A percentile compares a stretch with the other conserved stretches of the same genome.
These are phyloP conservation scores for Agrypnia vestita DNA, from an alignment of 1,140 invertebrate genomes.

Conservation along the genomic window DNA sequence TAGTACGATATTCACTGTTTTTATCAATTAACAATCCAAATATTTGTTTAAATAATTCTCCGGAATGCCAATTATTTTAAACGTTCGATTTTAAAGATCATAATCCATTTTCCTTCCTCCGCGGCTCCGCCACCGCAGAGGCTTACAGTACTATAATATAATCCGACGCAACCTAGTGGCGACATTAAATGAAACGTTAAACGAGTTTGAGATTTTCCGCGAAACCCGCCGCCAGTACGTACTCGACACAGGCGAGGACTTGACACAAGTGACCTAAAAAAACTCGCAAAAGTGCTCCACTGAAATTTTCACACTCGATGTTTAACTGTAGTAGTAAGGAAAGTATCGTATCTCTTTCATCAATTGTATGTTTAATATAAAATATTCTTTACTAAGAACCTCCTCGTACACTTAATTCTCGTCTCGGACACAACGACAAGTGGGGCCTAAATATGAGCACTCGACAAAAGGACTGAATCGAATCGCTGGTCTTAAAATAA, in stretches of 20 bases:
- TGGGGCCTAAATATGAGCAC: background rate
- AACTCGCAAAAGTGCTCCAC: background rate
- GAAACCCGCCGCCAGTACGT: background rate
- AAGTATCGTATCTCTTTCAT: background rate
- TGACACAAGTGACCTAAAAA: background rate
- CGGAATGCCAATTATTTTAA: too few species aligned
- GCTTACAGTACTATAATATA: conserved; percentile 5
- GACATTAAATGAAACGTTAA: conserved; percentile 30
- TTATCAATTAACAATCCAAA: too few species aligned
- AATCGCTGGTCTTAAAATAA: background rate
- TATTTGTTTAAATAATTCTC: too few species aligned
- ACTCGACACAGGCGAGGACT: background rate
- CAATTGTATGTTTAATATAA: background rate
- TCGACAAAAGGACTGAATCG: background rate
- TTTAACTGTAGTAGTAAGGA: background rate
- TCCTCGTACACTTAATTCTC: background rate
- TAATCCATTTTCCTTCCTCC: too few species aligned
- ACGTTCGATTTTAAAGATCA: too few species aligned
- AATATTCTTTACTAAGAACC: conserved; percentile 3
- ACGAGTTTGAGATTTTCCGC: conserved; percentile 23
- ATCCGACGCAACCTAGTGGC: background rate
- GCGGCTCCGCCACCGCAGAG: background rate
- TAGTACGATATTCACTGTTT: too few species aligned
- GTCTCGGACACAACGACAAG: background rate
- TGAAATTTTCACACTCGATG: background rate